Conservation (phyloP, 2,113 vertebrate genomes). For the Murina feae region DNA sequence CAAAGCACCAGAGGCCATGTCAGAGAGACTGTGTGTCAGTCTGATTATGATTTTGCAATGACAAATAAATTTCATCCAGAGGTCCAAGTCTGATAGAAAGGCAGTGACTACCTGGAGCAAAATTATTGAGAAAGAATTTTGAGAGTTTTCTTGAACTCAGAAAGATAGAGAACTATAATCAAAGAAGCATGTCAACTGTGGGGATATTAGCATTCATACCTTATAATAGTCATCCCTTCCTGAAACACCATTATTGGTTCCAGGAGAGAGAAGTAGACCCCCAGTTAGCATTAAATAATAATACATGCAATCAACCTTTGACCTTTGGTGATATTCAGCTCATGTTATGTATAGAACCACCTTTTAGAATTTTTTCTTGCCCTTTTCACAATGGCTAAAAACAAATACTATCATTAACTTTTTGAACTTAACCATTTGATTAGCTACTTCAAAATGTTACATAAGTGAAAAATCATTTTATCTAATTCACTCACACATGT, state of each 20-base stretch:
- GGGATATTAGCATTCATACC: not conserved
- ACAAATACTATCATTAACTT: not conserved
- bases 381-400: not conserved
- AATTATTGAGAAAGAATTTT: not conserved
- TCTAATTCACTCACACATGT: not conserved
- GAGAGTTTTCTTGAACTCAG: not conserved
- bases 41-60: not conserved
- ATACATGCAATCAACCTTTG: not conserved
- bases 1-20: not conserved
- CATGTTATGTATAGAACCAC: not conserved
- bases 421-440: not conserved
- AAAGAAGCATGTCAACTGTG: not conserved
- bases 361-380: not conserved
- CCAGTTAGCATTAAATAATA: not conserved
- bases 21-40: not conserved
- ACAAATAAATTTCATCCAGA: not conserved
- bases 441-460: not conserved
- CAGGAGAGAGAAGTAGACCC: not conserved
- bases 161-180: too few relatives aligned
- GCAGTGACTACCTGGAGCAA: not conserved
- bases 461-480: not conserved
- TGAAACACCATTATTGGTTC: not conserved
- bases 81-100: not conserved
- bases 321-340: not conserved
- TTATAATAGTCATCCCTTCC: not conserved